Conservation (phyloP, 1,140 invertebrate genomes). For the Armadillidium nasatum region DNA sequence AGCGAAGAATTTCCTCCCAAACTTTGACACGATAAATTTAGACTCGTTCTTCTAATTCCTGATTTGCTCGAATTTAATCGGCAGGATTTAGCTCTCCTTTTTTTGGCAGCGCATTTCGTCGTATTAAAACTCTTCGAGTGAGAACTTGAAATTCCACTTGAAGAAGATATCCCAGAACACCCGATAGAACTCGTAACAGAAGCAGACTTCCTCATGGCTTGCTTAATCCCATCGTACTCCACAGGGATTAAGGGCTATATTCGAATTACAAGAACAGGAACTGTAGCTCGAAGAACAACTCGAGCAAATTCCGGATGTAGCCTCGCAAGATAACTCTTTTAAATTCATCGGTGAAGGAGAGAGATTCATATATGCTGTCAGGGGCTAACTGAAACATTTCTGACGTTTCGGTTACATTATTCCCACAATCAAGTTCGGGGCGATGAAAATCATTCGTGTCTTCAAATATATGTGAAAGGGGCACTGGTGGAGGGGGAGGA, state of each 20-base stretch:
- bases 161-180: not conserved
- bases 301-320: not conserved
- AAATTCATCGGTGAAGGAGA: not conserved
- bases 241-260: too few species aligned
- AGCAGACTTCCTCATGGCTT: too few species aligned
- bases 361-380: conserved; percentile 27
- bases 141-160: not conserved
- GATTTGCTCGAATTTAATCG: not conserved
- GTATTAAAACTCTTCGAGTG: not conserved
- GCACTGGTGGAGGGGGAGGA: not conserved
- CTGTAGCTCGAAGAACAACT: not conserved
- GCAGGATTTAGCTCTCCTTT: not conserved
- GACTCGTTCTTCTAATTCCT: not conserved
- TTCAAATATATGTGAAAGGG: not conserved
- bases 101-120: not conserved
- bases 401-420: not conserved
- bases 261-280: not conserved
- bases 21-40: not conserved
- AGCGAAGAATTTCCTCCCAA: too few species aligned
- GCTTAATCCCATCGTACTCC: too few species aligned
- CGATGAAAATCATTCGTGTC: not conserved
- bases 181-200: too few species aligned
- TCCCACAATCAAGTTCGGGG: not conserved
- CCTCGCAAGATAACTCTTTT: not conserved
- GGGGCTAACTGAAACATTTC: conserved; percentile 19